Conservation (phyloP, 2,113 vertebrate species). For the Carassius auratus region DNA sequence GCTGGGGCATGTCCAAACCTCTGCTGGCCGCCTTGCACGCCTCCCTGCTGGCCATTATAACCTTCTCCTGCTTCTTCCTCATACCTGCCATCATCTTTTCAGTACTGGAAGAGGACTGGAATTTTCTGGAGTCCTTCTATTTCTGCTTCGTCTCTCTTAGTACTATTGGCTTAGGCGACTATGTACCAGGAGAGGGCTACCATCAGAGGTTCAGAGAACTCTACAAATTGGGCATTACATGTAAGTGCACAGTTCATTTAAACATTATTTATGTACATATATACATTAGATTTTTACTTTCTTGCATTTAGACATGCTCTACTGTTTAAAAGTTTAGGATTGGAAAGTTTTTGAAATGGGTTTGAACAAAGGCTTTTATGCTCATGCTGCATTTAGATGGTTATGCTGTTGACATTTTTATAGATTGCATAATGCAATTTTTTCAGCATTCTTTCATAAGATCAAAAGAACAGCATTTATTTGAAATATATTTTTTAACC, state of each 20-base stretch:
- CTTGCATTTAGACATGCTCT: not conserved
- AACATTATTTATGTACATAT: not conserved
- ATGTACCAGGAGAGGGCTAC: constrained; percentile 92
- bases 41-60: constrained; percentile 72
- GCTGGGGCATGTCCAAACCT: constrained; percentile 86
- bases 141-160: constrained; percentile 98
- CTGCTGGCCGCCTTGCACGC: constrained; percentile 83
- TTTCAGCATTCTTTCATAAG: too few relatives aligned
- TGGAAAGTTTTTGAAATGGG: not conserved
- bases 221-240: constrained; percentile 86
- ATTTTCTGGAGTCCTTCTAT: constrained; percentile 94
- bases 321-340: not conserved
- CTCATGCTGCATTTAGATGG: not conserved
- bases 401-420: too few relatives aligned
- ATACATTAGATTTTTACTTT: not conserved
- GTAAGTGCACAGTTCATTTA: constrained; percentile 33
- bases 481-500: too few relatives aligned
- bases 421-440: too few relatives aligned
- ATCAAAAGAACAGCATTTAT: too few relatives aligned
- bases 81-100: constrained; percentile 89
- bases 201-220: constrained; percentile 82
- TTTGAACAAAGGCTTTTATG: not conserved
- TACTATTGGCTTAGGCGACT: constrained; percentile 96
- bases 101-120: constrained; percentile 87
- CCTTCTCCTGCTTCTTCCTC: constrained; percentile 81